Conservation (phyloP, 2,113 vertebrate species). For the Myotis davidii region DNA sequence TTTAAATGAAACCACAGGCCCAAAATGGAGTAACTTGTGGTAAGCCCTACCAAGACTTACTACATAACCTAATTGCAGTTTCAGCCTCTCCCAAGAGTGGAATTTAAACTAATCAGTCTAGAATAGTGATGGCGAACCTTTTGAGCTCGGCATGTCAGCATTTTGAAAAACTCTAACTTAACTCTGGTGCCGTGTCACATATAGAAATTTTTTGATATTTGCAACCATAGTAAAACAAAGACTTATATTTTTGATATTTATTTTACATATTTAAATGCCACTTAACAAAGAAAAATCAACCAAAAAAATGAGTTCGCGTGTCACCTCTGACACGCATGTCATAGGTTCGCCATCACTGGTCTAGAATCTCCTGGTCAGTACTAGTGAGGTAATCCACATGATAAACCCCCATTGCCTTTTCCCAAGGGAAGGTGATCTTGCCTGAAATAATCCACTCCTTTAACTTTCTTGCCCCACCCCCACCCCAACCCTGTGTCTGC, state of each 20-base stretch:
- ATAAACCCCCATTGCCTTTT: neutral
- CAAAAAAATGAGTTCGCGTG: too few relatives aligned
- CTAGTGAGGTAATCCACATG: neutral
- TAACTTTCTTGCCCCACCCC: neutral
- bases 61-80: neutral
- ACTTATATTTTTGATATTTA: too few relatives aligned
- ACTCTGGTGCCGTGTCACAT: too few relatives aligned
- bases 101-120: neutral
- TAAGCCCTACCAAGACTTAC: neutral
- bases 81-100: neutral
- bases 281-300: too few relatives aligned
- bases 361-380: neutral
- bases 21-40: neutral
- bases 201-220: too few relatives aligned
- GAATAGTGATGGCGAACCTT: neutral
- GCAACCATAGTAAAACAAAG: too few relatives aligned
- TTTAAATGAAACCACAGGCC: neutral
- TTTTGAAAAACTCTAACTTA: too few relatives aligned
- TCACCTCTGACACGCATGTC: too few relatives aligned
- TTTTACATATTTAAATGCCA: too few relatives aligned
- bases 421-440: neutral
- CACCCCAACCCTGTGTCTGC: neutral
- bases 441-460: neutral
- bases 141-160: too few relatives aligned
- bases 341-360: too few relatives aligned